These are phyloP conservation scores for Thyatira batis DNA, from an alignment of 2,888 invertebrate genomes.

Conservation along the genomic window DNA sequence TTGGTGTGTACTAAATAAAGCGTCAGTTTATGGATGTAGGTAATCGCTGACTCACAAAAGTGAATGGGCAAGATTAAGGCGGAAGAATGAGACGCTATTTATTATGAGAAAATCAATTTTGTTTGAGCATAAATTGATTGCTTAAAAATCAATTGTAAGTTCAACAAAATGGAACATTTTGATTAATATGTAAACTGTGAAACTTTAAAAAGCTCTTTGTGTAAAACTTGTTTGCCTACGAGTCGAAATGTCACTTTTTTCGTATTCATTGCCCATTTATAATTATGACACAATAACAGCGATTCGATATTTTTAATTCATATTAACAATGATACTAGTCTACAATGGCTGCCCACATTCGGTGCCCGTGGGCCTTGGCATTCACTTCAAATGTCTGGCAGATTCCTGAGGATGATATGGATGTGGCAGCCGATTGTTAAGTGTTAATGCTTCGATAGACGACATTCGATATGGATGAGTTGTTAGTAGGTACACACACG, in stretches of 20 bases:
- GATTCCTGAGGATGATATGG: conserved; percentile 72
- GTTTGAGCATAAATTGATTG: not conserved
- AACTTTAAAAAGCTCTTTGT: conserved; percentile 1
- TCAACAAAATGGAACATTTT: not conserved
- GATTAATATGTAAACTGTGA: conserved; percentile 1
- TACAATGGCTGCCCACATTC: conserved; percentile 70
- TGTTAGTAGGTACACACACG: conserved; percentile 30
- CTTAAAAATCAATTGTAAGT: not conserved
- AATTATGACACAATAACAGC: conserved; percentile 50
- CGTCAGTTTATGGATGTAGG: not conserved
- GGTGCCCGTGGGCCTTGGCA: conserved; percentile 63
- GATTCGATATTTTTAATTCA: conserved; percentile 55
- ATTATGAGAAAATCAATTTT: not conserved
- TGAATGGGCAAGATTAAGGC: not conserved
- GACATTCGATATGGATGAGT: conserved; percentile 57
- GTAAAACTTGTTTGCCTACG: conserved; percentile 16
- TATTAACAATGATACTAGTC: conserved; percentile 64
- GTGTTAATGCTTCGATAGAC: conserved; percentile 54
- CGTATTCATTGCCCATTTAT: conserved; percentile 31
- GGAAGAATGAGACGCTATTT: not conserved
- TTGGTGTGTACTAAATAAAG: not conserved
- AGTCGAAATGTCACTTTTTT: conserved; percentile 13
- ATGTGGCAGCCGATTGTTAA: conserved; percentile 57
- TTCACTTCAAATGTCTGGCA: conserved; percentile 66
- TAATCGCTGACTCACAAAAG: not conserved